Percentiles rank a stretch among this genome's conserved stretches.
Evolutionary conservation across 2,888 invertebrate species (phyloP).

Genomic region (Orchestes rusci): DNA sequence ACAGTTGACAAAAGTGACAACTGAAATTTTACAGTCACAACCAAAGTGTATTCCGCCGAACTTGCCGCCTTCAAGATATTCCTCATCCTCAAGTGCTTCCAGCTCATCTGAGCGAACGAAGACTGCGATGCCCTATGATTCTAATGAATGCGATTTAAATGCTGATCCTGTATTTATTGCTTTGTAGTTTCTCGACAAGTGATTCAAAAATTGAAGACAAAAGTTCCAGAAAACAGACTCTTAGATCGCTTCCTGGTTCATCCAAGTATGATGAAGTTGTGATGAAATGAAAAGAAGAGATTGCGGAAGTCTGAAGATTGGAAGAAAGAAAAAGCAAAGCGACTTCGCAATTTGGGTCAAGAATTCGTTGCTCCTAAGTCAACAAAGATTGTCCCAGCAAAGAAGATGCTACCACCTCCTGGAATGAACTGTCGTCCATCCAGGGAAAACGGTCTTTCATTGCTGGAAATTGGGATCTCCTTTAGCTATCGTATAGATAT

Average conservation of each 20-base stretch:
- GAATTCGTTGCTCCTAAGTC: not conserved
- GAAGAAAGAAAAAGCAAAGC: not conserved
- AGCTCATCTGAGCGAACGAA: too few relatives aligned
- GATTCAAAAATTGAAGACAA: not conserved
- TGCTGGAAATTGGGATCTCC: not conserved
- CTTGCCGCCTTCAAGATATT: too few relatives aligned
- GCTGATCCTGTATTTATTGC: not conserved
- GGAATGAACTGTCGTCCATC: not conserved
- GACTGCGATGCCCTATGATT: too few relatives aligned
- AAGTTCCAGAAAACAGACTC: not conserved
- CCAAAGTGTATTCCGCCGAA: too few relatives aligned
- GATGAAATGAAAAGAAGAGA: not conserved
- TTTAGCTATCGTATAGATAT: not conserved
- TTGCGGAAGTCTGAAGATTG: not conserved
- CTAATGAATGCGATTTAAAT: not conserved
- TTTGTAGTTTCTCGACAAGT: not conserved
- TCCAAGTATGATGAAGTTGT: not conserved
- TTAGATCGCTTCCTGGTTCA: not conserved
- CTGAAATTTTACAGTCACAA: too few relatives aligned
- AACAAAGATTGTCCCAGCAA: not conserved
- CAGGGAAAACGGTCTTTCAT: not conserved
- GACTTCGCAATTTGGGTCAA: slow-evolving; percentile 3
- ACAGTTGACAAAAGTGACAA: too few relatives aligned
- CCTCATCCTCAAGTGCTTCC: too few relatives aligned
- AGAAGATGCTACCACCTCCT: not conserved